Conservation (phyloP, 30 jellyfish, hydroid and myxozoan genomes). For the Haliclystus octoradiatus region DNA sequence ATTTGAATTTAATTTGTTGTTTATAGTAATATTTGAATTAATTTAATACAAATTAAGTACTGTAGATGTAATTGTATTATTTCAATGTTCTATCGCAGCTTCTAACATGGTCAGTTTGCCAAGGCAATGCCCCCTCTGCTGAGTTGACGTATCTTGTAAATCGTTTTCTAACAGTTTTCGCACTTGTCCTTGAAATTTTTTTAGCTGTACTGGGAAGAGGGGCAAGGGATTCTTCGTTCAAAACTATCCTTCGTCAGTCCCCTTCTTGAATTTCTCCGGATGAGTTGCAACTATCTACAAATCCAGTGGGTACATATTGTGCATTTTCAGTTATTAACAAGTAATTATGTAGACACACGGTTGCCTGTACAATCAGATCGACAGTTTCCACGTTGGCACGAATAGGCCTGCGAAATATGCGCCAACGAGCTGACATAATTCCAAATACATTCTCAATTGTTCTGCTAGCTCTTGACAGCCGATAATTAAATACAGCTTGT, state of each 20-base stretch:
- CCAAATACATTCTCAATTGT: conserved; percentile 53
- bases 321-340: conserved; percentile 54
- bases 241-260: conserved; percentile 16
- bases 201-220: too few relatives aligned
- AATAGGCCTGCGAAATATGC: conserved; percentile 47
- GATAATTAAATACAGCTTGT: conserved; percentile 27
- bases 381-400: conserved; percentile 37
- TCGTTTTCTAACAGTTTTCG: not conserved
- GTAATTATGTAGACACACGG: conserved; percentile 50
- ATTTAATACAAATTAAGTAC: too few relatives aligned
- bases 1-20: too few relatives aligned
- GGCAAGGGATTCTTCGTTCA: conserved; percentile 7
- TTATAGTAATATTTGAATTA: too few relatives aligned
- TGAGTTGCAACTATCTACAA: conserved; percentile 17
- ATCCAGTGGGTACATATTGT: conserved; percentile 32
- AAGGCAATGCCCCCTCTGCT: conserved; percentile 1
- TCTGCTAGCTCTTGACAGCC: conserved; percentile 35
- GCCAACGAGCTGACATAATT: conserved; percentile 35
- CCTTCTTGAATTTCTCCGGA: conserved; percentile 7
- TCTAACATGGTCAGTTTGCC: not conserved
- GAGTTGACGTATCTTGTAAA: not conserved
- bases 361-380: conserved; percentile 30
- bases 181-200: too few relatives aligned
- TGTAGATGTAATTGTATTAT: too few relatives aligned
- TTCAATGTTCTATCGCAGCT: too few relatives aligned